Conservation (phyloP, 2,888 invertebrate genomes). For the Microchrysa polita region DNA sequence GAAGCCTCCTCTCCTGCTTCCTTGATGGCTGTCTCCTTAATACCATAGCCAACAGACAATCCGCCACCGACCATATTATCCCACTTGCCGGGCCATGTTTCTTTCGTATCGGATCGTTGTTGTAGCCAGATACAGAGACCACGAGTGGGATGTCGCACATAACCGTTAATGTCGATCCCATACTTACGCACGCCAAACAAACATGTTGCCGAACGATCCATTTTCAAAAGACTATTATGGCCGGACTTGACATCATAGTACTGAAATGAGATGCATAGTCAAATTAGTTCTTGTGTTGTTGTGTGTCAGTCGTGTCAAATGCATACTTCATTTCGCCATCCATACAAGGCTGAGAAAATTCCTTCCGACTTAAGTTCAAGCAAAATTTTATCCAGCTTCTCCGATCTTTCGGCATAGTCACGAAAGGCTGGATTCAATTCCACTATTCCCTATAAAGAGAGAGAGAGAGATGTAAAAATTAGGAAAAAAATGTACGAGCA, state of each 20-base stretch:
- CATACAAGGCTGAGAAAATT: slow-evolving; percentile 82
- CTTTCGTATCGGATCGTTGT: slow-evolving; percentile 88
- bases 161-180: slow-evolving; percentile 95
- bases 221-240: slow-evolving; percentile 72
- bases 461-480: neutral
- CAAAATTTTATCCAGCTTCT: slow-evolving; percentile 80
- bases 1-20: slow-evolving; percentile 96
- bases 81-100: slow-evolving; percentile 95
- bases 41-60: slow-evolving; percentile 86
- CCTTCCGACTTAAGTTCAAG: slow-evolving; percentile 78
- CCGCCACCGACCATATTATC: slow-evolving; percentile 97
- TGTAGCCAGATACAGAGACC: slow-evolving; percentile 90
- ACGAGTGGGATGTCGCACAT: slow-evolving; percentile 83
- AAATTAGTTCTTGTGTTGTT: neutral
- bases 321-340: slow-evolving; percentile 91
- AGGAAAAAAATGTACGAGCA: neutral
- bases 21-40: slow-evolving; percentile 89
- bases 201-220: slow-evolving; percentile 94
- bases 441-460: slow-evolving; percentile 72
- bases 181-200: slow-evolving; percentile 93
- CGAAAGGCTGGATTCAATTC: slow-evolving; percentile 88
- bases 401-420: slow-evolving; percentile 84
- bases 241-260: slow-evolving; percentile 88
- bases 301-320: too few species aligned
- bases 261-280: slow-evolving; percentile 64